Evolutionary conservation across 37 sponge, comb jelly and placozoan genomes (phyloP), one percentile per base, ranked within the genome.

Genomic region (Dysidea cf. avara): DNA sequence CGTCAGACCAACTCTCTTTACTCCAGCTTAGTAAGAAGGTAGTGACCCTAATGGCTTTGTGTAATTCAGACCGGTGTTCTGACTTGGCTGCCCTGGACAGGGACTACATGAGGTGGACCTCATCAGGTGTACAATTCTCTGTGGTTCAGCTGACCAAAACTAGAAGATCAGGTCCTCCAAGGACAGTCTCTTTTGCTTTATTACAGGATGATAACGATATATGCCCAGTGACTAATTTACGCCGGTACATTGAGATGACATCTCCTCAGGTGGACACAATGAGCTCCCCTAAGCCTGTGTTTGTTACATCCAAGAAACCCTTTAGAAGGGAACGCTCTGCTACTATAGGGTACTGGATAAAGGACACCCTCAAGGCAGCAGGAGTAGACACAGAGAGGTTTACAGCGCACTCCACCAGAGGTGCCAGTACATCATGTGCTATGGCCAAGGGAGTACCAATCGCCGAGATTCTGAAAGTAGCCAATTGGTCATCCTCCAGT

Each of bases 321-420:
- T n/a, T n/a, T n/a, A n/a, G n/a, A n/a, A 56, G 56, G 29, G 68
- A 39, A 9, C 55, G 55, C 17, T 14, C 78, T 39, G 56, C 68
- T 51, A 77, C 78, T 0, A 29, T 77, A 36, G 78, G 68, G 21
- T 35, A 37, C 35, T 77, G 78, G 78, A 57, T 77, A 0, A 53
- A 66, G 78, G n/a, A n/a, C n/a, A n/a, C n/a, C n/a, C n/a, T n/a
- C n/a, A n/a, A n/a, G n/a, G n/a, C n/a, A n/a, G n/a, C 78, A 3
- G 78, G 78, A 18, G 54, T 77, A 39, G 58, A 77, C 48, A 77
- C 78, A 0, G 16, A 34, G 0, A 22, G 54, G 3, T 77, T 53
- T 68, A 39, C 57, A 3, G 57, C 78, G 22, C 78, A 77, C 31
- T 77, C 78, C 5, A 77, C 78, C 1, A 20, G 58, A 32, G 48